Conservation (phyloP, 2,797 vertebrate species). For the Melanotaenia maccullochi region DNA sequence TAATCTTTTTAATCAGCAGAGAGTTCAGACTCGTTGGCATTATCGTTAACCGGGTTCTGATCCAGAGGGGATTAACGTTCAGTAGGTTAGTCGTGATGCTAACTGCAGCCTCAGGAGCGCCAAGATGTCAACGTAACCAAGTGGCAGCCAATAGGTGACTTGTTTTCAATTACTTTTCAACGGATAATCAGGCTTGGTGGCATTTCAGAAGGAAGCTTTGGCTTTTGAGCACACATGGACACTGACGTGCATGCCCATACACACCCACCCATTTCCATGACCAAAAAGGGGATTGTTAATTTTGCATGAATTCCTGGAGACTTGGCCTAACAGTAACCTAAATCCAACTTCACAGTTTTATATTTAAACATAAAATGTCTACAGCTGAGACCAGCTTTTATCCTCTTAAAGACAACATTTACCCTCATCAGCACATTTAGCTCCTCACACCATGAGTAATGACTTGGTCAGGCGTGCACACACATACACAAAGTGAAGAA, state of each 20-base stretch:
- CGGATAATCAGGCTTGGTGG: slow-evolving; percentile 62
- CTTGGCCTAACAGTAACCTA: neutral
- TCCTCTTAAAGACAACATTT: neutral
- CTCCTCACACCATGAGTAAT: neutral
- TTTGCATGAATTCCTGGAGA: neutral
- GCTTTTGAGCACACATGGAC: neutral
- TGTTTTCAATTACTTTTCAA: slow-evolving; percentile 73
- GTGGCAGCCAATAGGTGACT: slow-evolving; percentile 70
- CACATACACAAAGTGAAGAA: slow-evolving; percentile 42
- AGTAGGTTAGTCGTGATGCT: slow-evolving; percentile 63
- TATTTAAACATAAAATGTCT: neutral
- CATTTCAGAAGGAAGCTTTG: slow-evolving; percentile 45
- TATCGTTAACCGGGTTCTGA: slow-evolving; percentile 47
- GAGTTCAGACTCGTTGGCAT: slow-evolving; percentile 67
- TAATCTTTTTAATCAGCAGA: slow-evolving; percentile 77
- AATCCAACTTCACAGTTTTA: neutral
- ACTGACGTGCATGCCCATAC: neutral
- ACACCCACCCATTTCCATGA: neutral
- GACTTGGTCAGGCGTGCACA: neutral
- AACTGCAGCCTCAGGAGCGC: slow-evolving; percentile 22
- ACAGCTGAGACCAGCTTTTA: neutral
- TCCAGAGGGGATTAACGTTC: slow-evolving; percentile 69
- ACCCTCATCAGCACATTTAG: neutral
- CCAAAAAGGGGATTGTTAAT: neutral
- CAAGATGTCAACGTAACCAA: slow-evolving; percentile 33